Base-by-base conservation (phyloP, 2,888 invertebrate genomes). In the Sussaba pulchella region DNA sequence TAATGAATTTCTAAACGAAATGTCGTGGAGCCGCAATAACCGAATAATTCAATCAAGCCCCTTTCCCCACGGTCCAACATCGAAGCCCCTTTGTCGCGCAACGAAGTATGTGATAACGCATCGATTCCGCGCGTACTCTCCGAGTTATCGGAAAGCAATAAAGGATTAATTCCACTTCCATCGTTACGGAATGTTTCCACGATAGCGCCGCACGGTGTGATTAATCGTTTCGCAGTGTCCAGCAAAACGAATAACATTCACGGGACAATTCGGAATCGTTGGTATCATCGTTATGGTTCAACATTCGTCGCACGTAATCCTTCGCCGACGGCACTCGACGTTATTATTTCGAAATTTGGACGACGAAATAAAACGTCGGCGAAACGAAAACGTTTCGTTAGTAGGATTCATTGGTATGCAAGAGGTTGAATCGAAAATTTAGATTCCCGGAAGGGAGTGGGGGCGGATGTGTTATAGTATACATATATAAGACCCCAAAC, bases 371-470 rank as follows among this genome's bases (percentile, higher is more conserved):
- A 31, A 75, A 78, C 54, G 71, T 71, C 36, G 64, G 4, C 31
- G 75, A 63, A 75, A 64, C 63, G 80, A 75, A 80, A 80, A 74
- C 71, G 80, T 52, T 52, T 26, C 41, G 64, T 67, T 66, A 43
- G 50, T 75, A 52, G 61, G 61, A 54, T 67, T 61, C 66, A 80
- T 80, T 80, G 71, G 71, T 80, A 80, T 80, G 80, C 80, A 71
- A 66, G 71, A 66, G 50, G 26, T 61, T 61, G 52, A 54, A 9
- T 52, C 8, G n/a, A 75, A 71, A 79, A 66, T 80, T 80, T 41
- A 39, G 61, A 52, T 36, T 50, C 69, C 59, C 66, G 43, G 66
- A 75, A 67, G 43, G 66, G 59, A 67, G 71, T 43, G 80, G 71
- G n/a, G 31, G 63, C 41, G 19, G 43, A 39, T 31, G 31, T 31